These are phyloP conservation scores for Cardiocondyla obscurior DNA, from an alignment of 1,140 invertebrate species.

Conservation along the genomic window DNA sequence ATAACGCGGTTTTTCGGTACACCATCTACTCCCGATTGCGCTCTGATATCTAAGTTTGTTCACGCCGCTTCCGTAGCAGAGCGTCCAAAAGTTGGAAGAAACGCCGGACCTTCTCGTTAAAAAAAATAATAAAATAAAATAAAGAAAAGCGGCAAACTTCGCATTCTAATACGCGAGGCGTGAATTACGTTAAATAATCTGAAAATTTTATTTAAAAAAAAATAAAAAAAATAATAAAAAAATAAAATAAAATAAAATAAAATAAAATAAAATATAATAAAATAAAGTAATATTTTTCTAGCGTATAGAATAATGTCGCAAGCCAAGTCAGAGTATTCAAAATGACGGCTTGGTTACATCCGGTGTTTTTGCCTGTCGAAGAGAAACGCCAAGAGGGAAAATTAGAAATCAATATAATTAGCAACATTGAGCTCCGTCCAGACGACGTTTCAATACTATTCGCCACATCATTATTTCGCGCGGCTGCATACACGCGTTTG, in stretches of 20 bases:
- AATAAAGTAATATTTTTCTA: neutral
- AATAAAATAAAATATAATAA: neutral
- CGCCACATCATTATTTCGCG: slow-evolving; percentile 14
- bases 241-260: no score
- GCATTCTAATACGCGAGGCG: neutral
- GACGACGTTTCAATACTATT: slow-evolving; percentile 6
- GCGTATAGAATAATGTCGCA: neutral
- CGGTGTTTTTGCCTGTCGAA: neutral
- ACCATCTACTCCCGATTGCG: slow-evolving; percentile 61
- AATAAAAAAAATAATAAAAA: no score
- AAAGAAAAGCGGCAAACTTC: no score
- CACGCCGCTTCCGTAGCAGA: neutral
- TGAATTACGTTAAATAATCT: neutral
- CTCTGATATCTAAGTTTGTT: neutral
- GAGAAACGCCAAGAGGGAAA: neutral
- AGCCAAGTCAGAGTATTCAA: no score
- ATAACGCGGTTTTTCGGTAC: slow-evolving; percentile 58
- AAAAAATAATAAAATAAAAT: no score
- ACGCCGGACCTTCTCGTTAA: neutral
- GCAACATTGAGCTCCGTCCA: slow-evolving; percentile 5
- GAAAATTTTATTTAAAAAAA: no score
- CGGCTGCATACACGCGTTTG: neutral
- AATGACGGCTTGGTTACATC: neutral
- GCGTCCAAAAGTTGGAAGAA: neutral
- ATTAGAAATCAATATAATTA: slow-evolving; percentile 17